Percentiles rank a stretch among this genome's conserved stretches.
These are phyloP conservation scores for Anoplius nigerrimus DNA, from an alignment of 2,888 invertebrate species.

Conservation along the genomic window DNA sequence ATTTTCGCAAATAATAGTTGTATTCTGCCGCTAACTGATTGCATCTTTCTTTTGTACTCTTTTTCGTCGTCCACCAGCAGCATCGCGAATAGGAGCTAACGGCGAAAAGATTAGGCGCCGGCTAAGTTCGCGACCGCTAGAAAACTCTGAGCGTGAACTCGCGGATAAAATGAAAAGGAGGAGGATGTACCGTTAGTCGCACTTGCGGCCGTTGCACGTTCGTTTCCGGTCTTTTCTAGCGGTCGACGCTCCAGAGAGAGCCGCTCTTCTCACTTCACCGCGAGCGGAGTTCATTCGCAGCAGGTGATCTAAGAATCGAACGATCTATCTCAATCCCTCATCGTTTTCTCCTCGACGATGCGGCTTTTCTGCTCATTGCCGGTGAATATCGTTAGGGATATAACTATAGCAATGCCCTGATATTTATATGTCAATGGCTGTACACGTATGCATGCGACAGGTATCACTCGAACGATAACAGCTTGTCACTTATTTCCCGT, in stretches of 20 bases:
- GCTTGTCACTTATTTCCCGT: no score
- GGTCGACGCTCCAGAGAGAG: slow-evolving; percentile 45
- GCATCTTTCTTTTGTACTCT: no score
- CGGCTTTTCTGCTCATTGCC: no score
- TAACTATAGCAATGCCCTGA: no score
- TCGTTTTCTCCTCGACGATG: neutral
- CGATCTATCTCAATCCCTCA: neutral
- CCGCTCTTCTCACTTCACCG: slow-evolving; percentile 35
- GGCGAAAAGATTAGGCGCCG: neutral
- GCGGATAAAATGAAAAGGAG: slow-evolving; percentile 25
- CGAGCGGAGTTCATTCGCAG: slow-evolving; percentile 22
- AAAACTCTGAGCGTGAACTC: slow-evolving; percentile 41
- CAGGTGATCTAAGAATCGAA: slow-evolving; percentile 13
- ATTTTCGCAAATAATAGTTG: neutral
- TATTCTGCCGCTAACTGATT: no score
- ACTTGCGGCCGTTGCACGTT: slow-evolving; percentile 57
- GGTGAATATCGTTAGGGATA: no score
- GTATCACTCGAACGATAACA: no score
- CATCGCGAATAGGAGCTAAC: no score
- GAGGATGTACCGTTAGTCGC: slow-evolving; percentile 58
- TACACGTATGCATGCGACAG: no score
- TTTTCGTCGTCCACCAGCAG: no score
- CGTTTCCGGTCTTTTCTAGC: slow-evolving; percentile 62
- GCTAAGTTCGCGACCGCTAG: slow-evolving; percentile 14
- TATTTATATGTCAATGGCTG: no score